Percentiles rank a stretch among this genome's conserved stretches.
Conservation (phyloP, 2,797 vertebrate genomes). For the Vespertilio murinus region DNA sequence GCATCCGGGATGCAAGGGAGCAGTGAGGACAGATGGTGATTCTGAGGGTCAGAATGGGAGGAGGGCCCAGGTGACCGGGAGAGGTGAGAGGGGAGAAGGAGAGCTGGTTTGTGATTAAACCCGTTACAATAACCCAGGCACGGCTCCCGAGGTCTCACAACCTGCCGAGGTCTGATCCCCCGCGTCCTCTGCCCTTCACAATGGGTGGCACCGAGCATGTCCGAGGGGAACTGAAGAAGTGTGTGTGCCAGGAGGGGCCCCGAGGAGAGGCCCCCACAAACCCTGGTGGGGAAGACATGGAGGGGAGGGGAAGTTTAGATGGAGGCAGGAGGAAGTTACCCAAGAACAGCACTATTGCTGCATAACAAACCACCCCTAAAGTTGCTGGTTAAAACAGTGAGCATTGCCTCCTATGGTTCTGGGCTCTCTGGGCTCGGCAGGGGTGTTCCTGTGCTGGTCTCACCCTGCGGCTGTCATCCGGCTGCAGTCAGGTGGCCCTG, state of each 20-base stretch:
- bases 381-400: background rate
- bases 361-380: background rate
- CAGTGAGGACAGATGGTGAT: background rate
- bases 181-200: rapidly evolving
- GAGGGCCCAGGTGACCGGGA: background rate
- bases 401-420: background rate
- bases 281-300: background rate
- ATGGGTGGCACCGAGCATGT: background rate
- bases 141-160: background rate
- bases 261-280: background rate
- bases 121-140: background rate
- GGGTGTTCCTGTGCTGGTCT: background rate
- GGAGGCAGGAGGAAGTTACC: background rate
- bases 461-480: background rate
- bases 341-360: background rate
- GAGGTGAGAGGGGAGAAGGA: background rate
- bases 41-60: background rate
- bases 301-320: background rate
- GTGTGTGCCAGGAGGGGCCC: rapidly evolving
- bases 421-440: background rate
- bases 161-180: background rate
- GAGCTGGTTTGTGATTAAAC: background rate
- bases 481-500: background rate
- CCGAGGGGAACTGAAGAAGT: background rate
- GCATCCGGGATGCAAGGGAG: too few species aligned